Percentiles rank a stretch among this genome's conserved stretches.
Conservation (phyloP, 1,140 invertebrate genomes). For the Penaeus chinensis region DNA sequence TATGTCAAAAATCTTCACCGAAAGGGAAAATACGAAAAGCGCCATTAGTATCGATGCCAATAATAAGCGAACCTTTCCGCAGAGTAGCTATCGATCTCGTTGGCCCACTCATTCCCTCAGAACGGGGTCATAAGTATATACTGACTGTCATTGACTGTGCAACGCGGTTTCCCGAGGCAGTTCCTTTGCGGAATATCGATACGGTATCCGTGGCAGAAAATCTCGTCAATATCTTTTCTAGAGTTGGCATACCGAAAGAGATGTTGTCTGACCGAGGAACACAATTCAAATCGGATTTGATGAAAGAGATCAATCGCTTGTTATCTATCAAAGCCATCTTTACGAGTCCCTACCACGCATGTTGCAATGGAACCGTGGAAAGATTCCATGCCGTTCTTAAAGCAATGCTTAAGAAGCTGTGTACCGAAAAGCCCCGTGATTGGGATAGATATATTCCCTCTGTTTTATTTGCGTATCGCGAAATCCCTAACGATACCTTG, state of each 20-base stretch:
- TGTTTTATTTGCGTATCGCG: neutral
- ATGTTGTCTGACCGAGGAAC: neutral
- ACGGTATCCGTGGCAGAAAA: no score
- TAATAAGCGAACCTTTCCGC: no score
- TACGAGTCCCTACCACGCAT: neutral
- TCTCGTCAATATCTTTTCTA: neutral
- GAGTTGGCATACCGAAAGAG: neutral
- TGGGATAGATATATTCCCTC: neutral
- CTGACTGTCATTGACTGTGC: no score
- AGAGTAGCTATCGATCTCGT: no score
- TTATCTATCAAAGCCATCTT: neutral
- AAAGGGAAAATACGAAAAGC: no score
- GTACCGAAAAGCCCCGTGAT: neutral
- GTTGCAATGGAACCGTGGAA: neutral
- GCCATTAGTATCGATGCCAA: no score
- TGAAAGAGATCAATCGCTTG: neutral
- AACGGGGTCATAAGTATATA: no score
- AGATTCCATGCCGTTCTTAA: constrained; percentile 2
- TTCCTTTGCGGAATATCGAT: no score
- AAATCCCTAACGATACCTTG: neutral
- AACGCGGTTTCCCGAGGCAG: no score
- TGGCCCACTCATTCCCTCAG: no score
- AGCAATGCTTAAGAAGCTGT: neutral
- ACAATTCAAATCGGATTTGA: constrained; percentile 3
- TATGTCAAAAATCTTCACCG: no score